Conservation (phyloP, 2,888 invertebrate species). For the Hemicrepidius hirtus region DNA sequence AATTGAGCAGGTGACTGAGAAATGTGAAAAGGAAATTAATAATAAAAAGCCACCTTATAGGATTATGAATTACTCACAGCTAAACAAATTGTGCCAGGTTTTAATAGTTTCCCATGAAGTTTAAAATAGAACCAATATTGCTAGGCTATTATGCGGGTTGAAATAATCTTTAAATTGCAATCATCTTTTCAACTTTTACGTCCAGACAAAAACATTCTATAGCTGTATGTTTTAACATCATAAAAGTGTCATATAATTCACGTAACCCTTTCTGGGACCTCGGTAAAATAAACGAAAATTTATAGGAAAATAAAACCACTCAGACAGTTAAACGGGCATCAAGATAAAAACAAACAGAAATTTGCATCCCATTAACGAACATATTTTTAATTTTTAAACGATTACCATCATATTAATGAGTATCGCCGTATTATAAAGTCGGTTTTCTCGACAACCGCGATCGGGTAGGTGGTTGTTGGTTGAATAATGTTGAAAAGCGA, state of each 20-base stretch:
- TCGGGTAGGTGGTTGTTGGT: constrained; percentile 41
- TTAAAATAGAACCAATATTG: not conserved
- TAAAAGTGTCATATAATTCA: constrained; percentile 65
- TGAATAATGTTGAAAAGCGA: constrained; percentile 31
- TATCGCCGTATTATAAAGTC: constrained; percentile 49
- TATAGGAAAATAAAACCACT: constrained; percentile 66
- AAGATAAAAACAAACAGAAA: constrained; percentile 65
- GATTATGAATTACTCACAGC: not conserved
- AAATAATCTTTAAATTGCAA: constrained; percentile 40
- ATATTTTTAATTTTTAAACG: constrained; percentile 54
- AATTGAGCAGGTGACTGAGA: too few relatives aligned
- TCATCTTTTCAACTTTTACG: constrained; percentile 57
- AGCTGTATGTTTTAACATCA: constrained; percentile 64
- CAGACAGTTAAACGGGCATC: constrained; percentile 60
- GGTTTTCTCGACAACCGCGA: constrained; percentile 31
- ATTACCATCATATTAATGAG: constrained; percentile 55
- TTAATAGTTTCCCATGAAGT: constrained; percentile 2
- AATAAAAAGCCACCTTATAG: too few relatives aligned
- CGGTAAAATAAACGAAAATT: constrained; percentile 61
- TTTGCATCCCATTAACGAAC: constrained; percentile 64
- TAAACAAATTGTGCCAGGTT: not conserved
- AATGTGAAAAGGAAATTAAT: too few relatives aligned
- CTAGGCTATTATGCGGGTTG: constrained; percentile 22
- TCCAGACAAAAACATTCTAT: constrained; percentile 56
- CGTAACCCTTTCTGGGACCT: constrained; percentile 48